A percentile compares a stretch with the other conserved stretches of the same genome.
phyloP scores from a whole-genome alignment of 2,888 invertebrate genomes.

The Didymodactylos carnosus region DNA sequence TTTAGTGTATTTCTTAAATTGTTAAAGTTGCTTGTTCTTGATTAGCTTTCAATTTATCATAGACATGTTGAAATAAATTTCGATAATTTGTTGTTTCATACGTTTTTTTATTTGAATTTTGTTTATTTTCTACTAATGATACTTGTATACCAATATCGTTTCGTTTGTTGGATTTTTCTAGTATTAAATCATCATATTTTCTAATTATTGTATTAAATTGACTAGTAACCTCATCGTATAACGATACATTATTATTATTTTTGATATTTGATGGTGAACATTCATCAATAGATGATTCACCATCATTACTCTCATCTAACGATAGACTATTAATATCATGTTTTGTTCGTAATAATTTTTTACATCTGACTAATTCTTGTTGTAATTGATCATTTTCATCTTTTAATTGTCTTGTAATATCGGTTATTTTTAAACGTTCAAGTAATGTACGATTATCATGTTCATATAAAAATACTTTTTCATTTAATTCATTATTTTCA shows the following conservation, averaged over 20 bases:
- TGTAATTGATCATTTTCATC: background rate
- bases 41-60: background rate
- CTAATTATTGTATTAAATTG: no score
- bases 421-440: background rate
- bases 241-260: background rate
- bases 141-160: no score
- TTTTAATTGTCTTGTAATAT: background rate
- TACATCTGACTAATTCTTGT: background rate
- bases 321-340: background rate
- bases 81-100: background rate
- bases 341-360: background rate
- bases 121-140: background rate
- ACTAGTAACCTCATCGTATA: background rate
- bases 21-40: no score
- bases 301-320: background rate
- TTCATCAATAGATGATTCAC: background rate
- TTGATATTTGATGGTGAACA: background rate
- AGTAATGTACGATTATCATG: background rate
- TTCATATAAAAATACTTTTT: background rate
- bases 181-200: no score
- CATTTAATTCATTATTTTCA: background rate
- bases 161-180: no score
- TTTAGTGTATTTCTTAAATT: no score
- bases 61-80: background rate
- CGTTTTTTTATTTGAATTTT: background rate